Percentiles rank a stretch among this genome's conserved stretches.
These are phyloP conservation scores for Siniperca obscura DNA, from an alignment of 2,797 vertebrate species.

Conservation along the genomic window DNA sequence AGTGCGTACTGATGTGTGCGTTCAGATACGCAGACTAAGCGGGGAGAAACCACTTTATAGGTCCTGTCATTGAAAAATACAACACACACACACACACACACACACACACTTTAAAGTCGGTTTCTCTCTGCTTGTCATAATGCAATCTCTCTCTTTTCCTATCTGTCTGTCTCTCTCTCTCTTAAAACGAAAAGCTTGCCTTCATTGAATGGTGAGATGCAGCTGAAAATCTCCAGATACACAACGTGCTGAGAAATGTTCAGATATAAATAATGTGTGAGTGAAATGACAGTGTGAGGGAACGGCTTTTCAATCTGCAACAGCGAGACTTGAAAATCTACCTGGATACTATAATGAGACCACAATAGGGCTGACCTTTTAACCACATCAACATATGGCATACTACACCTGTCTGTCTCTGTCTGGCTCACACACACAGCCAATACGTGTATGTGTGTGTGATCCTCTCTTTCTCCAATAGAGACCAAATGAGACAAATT, in stretches of 20 bases:
- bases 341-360: constrained; percentile 70
- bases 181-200: background rate
- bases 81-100: constrained; percentile 1
- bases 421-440: constrained; percentile 25
- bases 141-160: background rate
- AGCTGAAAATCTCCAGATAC: constrained; percentile 2
- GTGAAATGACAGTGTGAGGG: constrained; percentile 18
- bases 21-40: constrained; percentile 56
- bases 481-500: background rate
- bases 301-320: constrained; percentile 46
- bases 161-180: constrained; percentile 8
- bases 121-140: constrained; percentile 10
- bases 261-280: constrained; percentile 22
- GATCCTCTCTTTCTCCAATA: background rate
- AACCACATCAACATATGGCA: constrained; percentile 72
- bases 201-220: constrained; percentile 11
- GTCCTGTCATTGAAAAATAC: constrained; percentile 53
- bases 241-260: background rate
- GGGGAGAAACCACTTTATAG: constrained; percentile 50
- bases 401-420: constrained; percentile 51
- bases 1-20: background rate
- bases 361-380: constrained; percentile 68
- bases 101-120: constrained; percentile 12
- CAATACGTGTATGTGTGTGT: constrained; percentile 2
- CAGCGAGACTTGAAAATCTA: constrained; percentile 42